Conservation (phyloP, 1,140 invertebrate genomes). For the Zeugodacus cucurbitae region DNA sequence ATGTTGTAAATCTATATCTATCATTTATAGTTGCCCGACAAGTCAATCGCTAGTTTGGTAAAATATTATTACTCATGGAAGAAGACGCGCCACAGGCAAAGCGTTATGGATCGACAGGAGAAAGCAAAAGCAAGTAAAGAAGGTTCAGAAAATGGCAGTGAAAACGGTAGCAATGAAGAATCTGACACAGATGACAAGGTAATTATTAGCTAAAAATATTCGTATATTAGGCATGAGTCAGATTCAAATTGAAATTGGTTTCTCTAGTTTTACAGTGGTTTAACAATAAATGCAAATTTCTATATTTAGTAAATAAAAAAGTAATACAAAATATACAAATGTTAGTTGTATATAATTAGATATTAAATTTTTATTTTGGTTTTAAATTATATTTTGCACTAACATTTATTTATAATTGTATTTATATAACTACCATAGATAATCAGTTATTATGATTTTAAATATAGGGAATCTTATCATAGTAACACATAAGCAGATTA, state of each 20-base stretch:
- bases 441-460: background rate
- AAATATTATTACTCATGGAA: conserved; percentile 99
- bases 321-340: conserved; percentile 12
- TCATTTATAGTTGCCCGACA: conserved; percentile 86
- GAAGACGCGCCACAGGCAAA: conserved; percentile 90
- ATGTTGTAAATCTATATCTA: background rate
- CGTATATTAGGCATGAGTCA: conserved; percentile 8
- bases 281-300: conserved; percentile 18
- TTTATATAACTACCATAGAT: background rate
- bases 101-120: conserved; percentile 85
- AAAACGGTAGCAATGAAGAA: conserved; percentile 83
- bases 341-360: conserved; percentile 14
- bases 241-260: conserved; percentile 30
- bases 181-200: conserved; percentile 91
- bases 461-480: background rate
- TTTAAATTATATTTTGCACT: conserved; percentile 12
- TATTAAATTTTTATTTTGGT: background rate
- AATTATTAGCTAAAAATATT: conserved; percentile 67
- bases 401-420: conserved; percentile 26
- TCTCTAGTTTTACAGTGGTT: conserved; percentile 39
- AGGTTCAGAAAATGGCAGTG: conserved; percentile 80
- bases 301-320: conserved; percentile 14
- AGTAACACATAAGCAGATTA: background rate
- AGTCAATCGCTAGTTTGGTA: conserved; percentile 94
- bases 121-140: conserved; percentile 72